Conservation (phyloP, 2,888 invertebrate genomes). For the Cheilosia variabilis region DNA sequence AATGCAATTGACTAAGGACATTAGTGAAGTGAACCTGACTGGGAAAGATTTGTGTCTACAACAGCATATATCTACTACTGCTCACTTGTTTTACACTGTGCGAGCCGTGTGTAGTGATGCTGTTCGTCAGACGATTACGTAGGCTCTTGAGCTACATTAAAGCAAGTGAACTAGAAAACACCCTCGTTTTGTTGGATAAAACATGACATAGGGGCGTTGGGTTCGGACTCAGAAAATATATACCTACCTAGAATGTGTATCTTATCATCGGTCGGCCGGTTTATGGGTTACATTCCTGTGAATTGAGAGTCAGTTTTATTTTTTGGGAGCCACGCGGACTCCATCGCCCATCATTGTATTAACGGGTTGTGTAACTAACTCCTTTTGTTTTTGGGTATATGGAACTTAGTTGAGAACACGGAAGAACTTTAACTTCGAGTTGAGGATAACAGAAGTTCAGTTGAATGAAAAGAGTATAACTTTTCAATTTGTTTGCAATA, state of each 20-base stretch:
- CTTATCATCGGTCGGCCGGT: conserved; percentile 64
- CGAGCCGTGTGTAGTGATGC: conserved; percentile 20
- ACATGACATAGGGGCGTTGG: conserved; percentile 24
- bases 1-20: conserved; percentile 61
- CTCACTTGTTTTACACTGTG: conserved; percentile 11
- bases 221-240: background rate
- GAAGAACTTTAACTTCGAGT: too few species aligned
- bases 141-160: conserved; percentile 58
- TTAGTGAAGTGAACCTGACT: conserved; percentile 11
- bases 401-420: too few species aligned
- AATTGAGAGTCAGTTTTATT: conserved; percentile 50
- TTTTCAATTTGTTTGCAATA: too few species aligned
- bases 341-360: conserved; percentile 13
- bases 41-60: conserved; percentile 50
- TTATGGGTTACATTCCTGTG: conserved; percentile 59
- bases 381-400: too few species aligned
- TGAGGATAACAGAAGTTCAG: too few species aligned
- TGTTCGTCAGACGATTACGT: conserved; percentile 58
- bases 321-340: conserved; percentile 43
- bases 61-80: conserved; percentile 9
- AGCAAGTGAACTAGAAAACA: conserved; percentile 69
- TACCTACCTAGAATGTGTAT: conserved; percentile 41
- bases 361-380: too few species aligned
- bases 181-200: conserved; percentile 40
- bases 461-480: too few species aligned